These are phyloP conservation scores for Aphodius sticticus DNA, from an alignment of 2,888 invertebrate species.

Conservation along the genomic window DNA sequence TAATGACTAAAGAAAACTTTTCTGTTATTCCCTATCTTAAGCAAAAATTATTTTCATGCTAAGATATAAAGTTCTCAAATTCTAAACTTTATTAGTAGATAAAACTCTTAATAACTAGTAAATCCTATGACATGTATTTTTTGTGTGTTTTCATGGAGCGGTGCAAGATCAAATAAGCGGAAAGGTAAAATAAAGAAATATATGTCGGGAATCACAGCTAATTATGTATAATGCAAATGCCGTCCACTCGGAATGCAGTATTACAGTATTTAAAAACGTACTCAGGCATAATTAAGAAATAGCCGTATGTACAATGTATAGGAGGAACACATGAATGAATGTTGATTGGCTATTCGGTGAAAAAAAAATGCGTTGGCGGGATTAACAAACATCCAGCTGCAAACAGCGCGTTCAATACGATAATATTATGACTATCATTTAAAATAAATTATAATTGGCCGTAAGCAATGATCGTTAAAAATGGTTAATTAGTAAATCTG, in stretches of 20 bases:
- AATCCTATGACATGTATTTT: not conserved
- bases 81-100: too few species aligned
- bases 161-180: not conserved
- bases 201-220: not conserved
- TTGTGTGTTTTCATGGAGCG: not conserved
- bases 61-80: too few species aligned
- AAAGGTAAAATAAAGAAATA: not conserved
- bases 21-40: too few species aligned
- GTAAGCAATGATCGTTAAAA: not conserved
- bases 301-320: not conserved
- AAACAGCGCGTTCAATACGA: not conserved
- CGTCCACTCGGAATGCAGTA: not conserved
- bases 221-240: not conserved
- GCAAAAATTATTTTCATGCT: too few species aligned
- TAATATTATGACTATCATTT: not conserved
- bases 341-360: conserved; percentile 1
- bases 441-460: not conserved
- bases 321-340: not conserved
- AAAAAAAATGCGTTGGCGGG: not conserved
- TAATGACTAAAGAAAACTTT: too few species aligned
- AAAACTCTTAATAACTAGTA: too few species aligned
- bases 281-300: not conserved
- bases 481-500: not conserved
- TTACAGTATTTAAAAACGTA: not conserved
- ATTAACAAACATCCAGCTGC: not conserved